Evolutionary conservation across 1,140 invertebrate genomes (phyloP).

Genomic region (Nylanderia fulva): DNA sequence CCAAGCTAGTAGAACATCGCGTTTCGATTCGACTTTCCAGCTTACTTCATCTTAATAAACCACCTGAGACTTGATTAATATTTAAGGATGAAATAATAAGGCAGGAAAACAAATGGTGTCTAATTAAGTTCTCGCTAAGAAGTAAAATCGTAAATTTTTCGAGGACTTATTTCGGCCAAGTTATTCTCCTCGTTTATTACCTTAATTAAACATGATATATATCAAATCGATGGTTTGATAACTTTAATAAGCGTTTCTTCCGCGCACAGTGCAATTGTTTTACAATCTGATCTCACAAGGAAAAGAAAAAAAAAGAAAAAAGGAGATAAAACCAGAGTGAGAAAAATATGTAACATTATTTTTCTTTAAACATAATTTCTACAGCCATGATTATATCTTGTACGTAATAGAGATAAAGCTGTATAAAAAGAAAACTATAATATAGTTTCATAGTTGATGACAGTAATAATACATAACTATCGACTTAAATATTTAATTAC

Average conservation of each 20-base stretch:
- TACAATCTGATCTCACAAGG: not conserved
- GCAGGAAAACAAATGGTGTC: not conserved
- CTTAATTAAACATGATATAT: not conserved
- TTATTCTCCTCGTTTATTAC: not conserved
- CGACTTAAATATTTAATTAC: not conserved
- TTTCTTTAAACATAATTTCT: conserved; percentile 19
- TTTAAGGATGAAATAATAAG: not conserved
- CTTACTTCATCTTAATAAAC: not conserved
- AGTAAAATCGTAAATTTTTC: not conserved
- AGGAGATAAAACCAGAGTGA: conserved; percentile 8
- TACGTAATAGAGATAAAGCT: not conserved
- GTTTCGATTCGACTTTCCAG: not conserved
- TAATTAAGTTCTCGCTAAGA: conserved; percentile 14
- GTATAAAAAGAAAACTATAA: not conserved
- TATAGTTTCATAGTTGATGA: not conserved
- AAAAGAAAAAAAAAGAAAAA: not conserved
- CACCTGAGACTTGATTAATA: not conserved
- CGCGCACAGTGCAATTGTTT: not conserved
- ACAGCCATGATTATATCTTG: not conserved
- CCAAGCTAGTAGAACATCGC: not conserved
- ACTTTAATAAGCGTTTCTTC: conserved; percentile 16
- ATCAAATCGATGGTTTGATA: not conserved
- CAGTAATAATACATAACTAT: conserved; percentile 3
- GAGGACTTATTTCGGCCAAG: not conserved
- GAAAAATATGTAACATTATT: conserved; percentile 31